A percentile compares a stretch with the other conserved stretches of the same genome.
These are phyloP conservation scores for Nemapogon koenigi DNA, from an alignment of 2,888 invertebrate species.

Conservation along the genomic window DNA sequence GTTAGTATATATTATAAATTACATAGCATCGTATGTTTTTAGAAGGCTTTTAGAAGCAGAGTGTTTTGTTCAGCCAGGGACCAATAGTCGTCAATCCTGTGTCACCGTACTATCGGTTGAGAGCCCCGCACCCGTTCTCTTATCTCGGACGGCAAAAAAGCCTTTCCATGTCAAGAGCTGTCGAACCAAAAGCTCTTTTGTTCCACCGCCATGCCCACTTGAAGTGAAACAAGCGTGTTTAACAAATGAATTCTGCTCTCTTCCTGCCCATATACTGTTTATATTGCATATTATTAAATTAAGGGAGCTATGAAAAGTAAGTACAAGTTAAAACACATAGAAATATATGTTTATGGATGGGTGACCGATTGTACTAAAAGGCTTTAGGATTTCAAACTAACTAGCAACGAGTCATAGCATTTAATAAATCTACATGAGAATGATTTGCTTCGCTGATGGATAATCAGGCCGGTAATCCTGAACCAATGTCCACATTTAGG, in stretches of 20 bases:
- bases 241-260: conserved; percentile 8
- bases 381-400: no score
- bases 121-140: conserved; percentile 20
- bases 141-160: conserved; percentile 53
- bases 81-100: conserved; percentile 10
- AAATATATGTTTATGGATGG: no score
- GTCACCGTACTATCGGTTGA: conserved; percentile 12
- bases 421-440: no score
- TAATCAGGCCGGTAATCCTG: no score
- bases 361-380: no score
- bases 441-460: no score
- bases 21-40: background rate
- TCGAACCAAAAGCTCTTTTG: conserved; percentile 49
- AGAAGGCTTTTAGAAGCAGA: conserved; percentile 3
- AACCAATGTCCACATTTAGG: no score
- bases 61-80: conserved; percentile 1
- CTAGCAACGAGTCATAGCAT: no score
- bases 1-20: background rate
- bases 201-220: conserved; percentile 23
- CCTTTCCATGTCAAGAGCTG: conserved; percentile 55
- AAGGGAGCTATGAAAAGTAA: no score
- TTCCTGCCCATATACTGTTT: conserved; percentile 1
- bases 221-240: conserved; percentile 5
- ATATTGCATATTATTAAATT: no score
- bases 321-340: no score